Conservation (phyloP, 2,888 invertebrate genomes). For the Linyphia triangularis region DNA sequence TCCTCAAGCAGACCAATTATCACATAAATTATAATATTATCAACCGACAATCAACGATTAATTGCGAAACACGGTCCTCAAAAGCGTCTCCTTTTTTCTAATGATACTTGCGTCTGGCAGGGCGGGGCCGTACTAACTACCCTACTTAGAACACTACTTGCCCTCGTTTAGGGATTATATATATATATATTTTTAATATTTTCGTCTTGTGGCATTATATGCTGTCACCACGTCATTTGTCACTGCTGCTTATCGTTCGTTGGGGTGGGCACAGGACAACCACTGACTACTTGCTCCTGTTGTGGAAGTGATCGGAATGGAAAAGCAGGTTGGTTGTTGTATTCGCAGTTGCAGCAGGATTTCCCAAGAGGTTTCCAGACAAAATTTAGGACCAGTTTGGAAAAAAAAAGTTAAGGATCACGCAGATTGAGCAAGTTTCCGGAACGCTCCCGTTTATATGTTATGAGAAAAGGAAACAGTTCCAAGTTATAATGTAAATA, state of each 20-base stretch:
- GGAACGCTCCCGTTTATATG: too few species aligned
- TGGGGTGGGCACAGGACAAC: constrained; percentile 28
- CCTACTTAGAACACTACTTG: constrained; percentile 52
- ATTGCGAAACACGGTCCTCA: constrained; percentile 59
- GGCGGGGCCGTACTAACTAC: constrained; percentile 49
- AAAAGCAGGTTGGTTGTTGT: constrained; percentile 3
- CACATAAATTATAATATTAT: constrained; percentile 73
- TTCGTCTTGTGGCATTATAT: constrained; percentile 65
- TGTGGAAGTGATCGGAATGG: constrained; percentile 27
- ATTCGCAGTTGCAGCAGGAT: background rate
- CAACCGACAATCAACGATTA: constrained; percentile 67
- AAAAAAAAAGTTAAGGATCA: background rate
- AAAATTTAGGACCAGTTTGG: background rate
- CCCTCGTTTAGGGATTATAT: constrained; percentile 38
- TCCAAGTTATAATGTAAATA: too few species aligned
- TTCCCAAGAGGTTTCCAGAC: background rate
- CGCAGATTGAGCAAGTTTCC: background rate
- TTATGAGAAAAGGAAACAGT: too few species aligned
- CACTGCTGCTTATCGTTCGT: constrained; percentile 47
- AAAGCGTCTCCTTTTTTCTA: constrained; percentile 50
- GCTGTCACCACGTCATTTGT: constrained; percentile 72
- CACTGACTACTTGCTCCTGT: background rate
- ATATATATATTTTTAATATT: constrained; percentile 35
- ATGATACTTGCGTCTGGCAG: constrained; percentile 53
- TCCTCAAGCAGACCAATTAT: constrained; percentile 59